Base-by-base conservation (phyloP, 2,113 vertebrate species). In the Reinhardtius hippoglossoides region DNA sequence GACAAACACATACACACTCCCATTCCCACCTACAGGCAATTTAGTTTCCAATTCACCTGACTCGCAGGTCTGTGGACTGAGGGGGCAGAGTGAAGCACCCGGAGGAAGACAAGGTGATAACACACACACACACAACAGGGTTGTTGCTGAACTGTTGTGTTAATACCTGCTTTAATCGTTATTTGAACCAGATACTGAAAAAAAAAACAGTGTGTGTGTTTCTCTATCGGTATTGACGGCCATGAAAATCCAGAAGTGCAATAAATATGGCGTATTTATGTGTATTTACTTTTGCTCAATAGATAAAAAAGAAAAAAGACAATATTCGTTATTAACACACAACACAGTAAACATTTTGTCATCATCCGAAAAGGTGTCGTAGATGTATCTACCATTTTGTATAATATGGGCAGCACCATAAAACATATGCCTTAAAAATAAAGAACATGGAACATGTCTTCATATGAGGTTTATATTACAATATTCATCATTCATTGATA, bases 1-100 rank as follows among this genome's bases (percentile, higher is more conserved):
- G 60, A 78, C 57, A 74, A 67, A 73, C 57, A 67, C 67, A 46
- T 64, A 68, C 78, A 62, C 74, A 77, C 52, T 67, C 74, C 31
- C 55, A 46, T 65, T 78, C 48, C 44, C 61, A 57, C 71, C 76
- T 26, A 59, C 56, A 56, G 61, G 60, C 56, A 69, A 56, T 74
- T 73, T 55, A 67, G 42, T 67, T 73, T 79, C 54, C 54, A 78
- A 35, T 68, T 64, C 63, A 78, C 27, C 20, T 27, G 14, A 4
- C 58, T 42, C 40, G 13, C 59, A 71, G 44, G 54, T 52, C 18
- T 71, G 7, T 20, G n/a, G 16, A 60, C 44, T 21, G 50, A 58
- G 40, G 42, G 62, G 77, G 42, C 52, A 64, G 64, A 65, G 15
- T 57, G 23, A 61, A 61, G 24, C 69, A 24, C 15, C 23, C 24